Conservation (phyloP, 2,797 vertebrate species). For the Scomberomorus guttatus region DNA sequence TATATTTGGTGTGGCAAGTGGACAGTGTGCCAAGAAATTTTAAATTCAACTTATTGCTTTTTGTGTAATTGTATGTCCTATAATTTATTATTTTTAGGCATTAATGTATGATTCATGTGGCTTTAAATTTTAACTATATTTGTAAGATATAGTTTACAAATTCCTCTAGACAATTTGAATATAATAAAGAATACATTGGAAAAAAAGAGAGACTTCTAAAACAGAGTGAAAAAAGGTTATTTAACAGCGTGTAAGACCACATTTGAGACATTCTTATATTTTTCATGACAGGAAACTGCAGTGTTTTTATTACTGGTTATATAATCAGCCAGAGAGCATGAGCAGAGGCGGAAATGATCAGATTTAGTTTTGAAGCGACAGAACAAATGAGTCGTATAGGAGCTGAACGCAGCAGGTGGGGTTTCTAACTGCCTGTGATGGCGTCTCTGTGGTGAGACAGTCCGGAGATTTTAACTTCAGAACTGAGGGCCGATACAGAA, state of each 20-base stretch:
- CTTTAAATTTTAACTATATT: no score
- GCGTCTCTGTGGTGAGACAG: no score
- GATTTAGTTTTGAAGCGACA: not conserved
- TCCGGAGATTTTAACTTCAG: not conserved
- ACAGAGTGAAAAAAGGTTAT: not conserved
- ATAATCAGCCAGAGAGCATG: not conserved
- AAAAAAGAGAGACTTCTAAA: not conserved
- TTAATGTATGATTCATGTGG: not conserved
- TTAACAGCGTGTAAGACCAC: not conserved
- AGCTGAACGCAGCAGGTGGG: not conserved
- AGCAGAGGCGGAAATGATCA: conserved; percentile 3
- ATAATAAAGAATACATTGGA: not conserved
- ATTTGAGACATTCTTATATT: not conserved
- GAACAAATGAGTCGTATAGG: not conserved
- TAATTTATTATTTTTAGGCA: no score
- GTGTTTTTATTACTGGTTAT: not conserved
- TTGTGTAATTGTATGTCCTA: no score
- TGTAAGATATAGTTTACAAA: not conserved
- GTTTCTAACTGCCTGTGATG: not conserved
- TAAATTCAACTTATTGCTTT: not conserved
- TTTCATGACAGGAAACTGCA: conserved; percentile 8
- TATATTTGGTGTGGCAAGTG: not conserved
- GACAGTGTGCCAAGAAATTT: not conserved
- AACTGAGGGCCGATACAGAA: not conserved
- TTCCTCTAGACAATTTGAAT: not conserved